phyloP scores from a whole-genome alignment of 2,888 invertebrate species.

The Rugalucina vietnamica region DNA sequence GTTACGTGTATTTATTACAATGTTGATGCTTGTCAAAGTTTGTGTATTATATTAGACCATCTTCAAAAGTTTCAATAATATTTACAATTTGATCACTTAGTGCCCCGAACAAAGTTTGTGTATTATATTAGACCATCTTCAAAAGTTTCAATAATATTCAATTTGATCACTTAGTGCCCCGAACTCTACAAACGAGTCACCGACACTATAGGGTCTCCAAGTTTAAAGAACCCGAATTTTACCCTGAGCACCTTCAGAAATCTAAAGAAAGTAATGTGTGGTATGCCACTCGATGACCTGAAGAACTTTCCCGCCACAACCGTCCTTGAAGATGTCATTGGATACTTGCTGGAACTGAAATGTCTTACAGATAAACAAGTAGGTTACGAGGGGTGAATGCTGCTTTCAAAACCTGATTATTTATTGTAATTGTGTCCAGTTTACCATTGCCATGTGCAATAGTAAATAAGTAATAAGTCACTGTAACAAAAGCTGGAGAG shows the following conservation, averaged over 20 bases:
- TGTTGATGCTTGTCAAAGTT: too few relatives aligned
- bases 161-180: slow-evolving; percentile 27
- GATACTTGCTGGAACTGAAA: slow-evolving; percentile 13
- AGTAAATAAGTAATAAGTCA: too few relatives aligned
- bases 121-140: background rate
- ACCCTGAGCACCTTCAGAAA: slow-evolving; percentile 56
- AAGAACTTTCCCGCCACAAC: slow-evolving; percentile 38
- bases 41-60: too few relatives aligned
- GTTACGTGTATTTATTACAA: too few relatives aligned
- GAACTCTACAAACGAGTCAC: slow-evolving; percentile 24
- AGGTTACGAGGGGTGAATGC: too few relatives aligned
- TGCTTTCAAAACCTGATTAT: too few relatives aligned
- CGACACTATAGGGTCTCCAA: slow-evolving; percentile 26
- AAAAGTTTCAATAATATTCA: background rate
- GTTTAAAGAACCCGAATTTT: slow-evolving; percentile 53
- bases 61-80: too few relatives aligned
- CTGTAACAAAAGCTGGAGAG: too few relatives aligned
- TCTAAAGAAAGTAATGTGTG: slow-evolving; percentile 54
- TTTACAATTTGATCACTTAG: too few relatives aligned
- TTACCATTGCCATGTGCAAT: too few relatives aligned
- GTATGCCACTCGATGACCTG: slow-evolving; percentile 47
- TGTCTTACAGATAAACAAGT: slow-evolving; percentile 47
- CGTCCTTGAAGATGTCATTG: background rate
- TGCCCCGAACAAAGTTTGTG: too few relatives aligned
- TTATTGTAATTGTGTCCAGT: too few relatives aligned